Conservation (phyloP, 2,797 vertebrate genomes). For the Cyprinella venusta region DNA sequence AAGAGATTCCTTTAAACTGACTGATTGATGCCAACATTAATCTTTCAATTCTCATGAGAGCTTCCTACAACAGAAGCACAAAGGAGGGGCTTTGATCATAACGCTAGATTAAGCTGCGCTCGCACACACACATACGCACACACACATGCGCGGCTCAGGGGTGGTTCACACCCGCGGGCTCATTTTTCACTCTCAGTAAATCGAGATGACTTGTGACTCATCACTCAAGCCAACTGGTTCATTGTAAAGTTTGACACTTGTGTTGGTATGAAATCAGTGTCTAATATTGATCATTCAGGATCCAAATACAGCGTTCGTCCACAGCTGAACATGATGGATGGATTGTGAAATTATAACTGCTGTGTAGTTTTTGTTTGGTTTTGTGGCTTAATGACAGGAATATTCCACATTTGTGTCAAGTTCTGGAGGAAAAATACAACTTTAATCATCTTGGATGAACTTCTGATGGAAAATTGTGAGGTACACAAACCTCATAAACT, state of each 20-base stretch:
- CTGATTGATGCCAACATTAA: constrained; percentile 38
- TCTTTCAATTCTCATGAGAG: constrained; percentile 32
- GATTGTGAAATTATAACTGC: not conserved
- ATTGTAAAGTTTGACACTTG: not conserved
- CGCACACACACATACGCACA: not conserved
- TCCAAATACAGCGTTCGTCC: not conserved
- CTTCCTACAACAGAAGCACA: constrained; percentile 8
- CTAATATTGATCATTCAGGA: not conserved
- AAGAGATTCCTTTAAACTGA: constrained; percentile 42
- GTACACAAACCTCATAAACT: too few species aligned
- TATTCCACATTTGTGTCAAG: not conserved
- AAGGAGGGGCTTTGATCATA: constrained; percentile 40
- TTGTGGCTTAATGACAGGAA: not conserved
- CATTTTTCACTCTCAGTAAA: not conserved
- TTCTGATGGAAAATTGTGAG: too few species aligned
- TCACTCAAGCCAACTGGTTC: not conserved
- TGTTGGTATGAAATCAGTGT: not conserved
- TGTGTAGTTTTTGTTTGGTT: too few species aligned
- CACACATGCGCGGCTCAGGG: not conserved
- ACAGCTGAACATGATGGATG: not conserved
- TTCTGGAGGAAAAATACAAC: not conserved
- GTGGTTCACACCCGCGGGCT: not conserved
- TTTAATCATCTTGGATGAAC: not conserved
- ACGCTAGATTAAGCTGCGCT: not conserved
- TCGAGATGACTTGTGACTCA: not conserved